Evolutionary conservation across 2,113 vertebrate species (phyloP).

Genomic region (Tachysurus fulvidraco): DNA sequence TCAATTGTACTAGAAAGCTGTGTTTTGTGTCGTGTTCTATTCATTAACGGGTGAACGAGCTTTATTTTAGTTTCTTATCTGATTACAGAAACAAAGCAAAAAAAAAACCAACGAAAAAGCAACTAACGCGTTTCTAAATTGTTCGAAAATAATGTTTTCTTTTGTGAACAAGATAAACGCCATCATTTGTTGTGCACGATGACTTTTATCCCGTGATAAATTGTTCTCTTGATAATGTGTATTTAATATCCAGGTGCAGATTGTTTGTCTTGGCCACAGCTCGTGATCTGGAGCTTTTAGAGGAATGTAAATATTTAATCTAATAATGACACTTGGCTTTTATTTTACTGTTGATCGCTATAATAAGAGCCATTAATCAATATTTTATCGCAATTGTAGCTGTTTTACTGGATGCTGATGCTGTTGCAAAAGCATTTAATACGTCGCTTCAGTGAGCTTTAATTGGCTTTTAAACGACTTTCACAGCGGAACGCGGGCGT

Average conservation of each 20-base stretch:
- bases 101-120: neutral
- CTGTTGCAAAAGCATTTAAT: neutral
- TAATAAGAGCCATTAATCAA: conserved; percentile 18
- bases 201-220: conserved; percentile 16
- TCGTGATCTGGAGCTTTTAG: conserved; percentile 1
- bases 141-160: neutral
- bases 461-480: neutral
- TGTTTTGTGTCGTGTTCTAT: neutral
- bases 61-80: neutral
- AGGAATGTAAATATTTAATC: conserved; percentile 22
- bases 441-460: neutral
- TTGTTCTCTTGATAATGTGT: conserved; percentile 4
- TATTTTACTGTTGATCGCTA: neutral
- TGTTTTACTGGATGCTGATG: neutral
- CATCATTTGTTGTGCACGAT: neutral
- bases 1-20: neutral
- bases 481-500: neutral
- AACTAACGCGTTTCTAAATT: neutral
- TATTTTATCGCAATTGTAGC: neutral
- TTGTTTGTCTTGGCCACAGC: conserved; percentile 19
- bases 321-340: conserved; percentile 15
- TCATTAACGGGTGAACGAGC: neutral
- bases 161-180: neutral
- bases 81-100: neutral
- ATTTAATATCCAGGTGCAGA: conserved; percentile 25